Base-by-base conservation (phyloP, 2,888 invertebrate species). In the Argynnis bischoffii region DNA sequence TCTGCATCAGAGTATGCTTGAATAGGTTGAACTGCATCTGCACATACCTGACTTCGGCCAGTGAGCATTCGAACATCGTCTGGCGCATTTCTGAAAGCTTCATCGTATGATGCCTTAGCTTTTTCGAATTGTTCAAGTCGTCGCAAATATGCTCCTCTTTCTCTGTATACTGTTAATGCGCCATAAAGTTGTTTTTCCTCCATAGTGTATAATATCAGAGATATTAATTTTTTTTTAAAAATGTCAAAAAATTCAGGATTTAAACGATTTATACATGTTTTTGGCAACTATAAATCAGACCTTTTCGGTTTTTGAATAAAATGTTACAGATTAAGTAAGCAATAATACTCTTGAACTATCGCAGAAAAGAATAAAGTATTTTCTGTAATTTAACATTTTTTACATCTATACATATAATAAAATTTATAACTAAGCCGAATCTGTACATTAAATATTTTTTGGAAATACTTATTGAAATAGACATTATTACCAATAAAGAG, bases 101-200 rank as follows among this genome's bases (percentile, higher is more conserved):
- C 89, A 75, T 92, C 91, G 55, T 87, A 92, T 0, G 92, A 82
- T 16, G 82, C 84, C 69, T 89, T 90, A 0, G 92, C 87, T 72
- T 91, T 92, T 61, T 88, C 88, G 65, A 91, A 92, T 72, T 92
- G 92, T 74, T 92, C 92, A 0, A 92, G 82, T 1, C 92, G 83
- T 14, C 90, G 84, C 13, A 92, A 77, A 73, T 83, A 88, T 3
- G 88, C 89, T 26, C 91, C 92, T 55, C 90, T 81, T 75, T 90
- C 91, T 0, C 92, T 87, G 72, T 92, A 92, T 15, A 91, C 90
- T 3, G 90, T 89, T 3, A 92, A 77, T 15, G 87, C 89, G 61
- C 90, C 88, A 71, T 77, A 91, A 18, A 89, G 66, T 69, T 83
- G 84, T 66, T 90, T 91, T 73, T 87, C 88, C 73, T 92, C 91